Percentiles rank a stretch among this genome's conserved stretches.
Evolutionary conservation across 2,888 invertebrate genomes (phyloP).

Genomic region (Xestoiulus laeticollis): DNA sequence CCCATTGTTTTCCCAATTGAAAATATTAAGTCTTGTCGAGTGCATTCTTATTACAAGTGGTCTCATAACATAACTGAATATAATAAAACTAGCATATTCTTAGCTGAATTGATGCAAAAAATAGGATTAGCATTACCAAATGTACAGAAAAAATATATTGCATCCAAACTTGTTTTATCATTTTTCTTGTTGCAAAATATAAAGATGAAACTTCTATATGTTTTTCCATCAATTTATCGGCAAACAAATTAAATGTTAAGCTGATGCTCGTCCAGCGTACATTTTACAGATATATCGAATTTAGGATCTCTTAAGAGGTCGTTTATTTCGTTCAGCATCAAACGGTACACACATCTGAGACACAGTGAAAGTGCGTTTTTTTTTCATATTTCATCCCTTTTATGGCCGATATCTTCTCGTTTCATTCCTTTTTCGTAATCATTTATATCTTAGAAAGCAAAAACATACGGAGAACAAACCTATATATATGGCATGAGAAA

Average conservation of each 20-base stretch:
- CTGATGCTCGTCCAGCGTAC: not conserved
- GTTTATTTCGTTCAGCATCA: conserved; percentile 21
- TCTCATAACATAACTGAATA: too few species aligned
- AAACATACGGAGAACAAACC: not conserved
- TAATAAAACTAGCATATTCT: too few species aligned
- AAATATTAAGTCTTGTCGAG: too few species aligned
- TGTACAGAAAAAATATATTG: too few species aligned
- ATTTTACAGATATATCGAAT: not conserved
- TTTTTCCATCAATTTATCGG: not conserved
- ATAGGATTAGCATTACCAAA: too few species aligned
- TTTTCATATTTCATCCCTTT: not conserved
- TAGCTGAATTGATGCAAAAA: too few species aligned
- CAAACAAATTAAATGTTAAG: conserved; percentile 32
- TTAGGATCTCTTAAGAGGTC: conserved; percentile 7
- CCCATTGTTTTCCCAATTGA: too few species aligned
- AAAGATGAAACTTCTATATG: not conserved
- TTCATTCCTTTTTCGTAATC: conserved; percentile 16
- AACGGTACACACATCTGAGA: not conserved
- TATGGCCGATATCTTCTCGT: conserved; percentile 6
- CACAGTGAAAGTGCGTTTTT: not conserved
- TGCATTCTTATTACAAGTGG: too few species aligned
- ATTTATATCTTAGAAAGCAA: not conserved
- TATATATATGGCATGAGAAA: not conserved
- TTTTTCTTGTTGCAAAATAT: too few species aligned
- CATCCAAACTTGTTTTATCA: too few species aligned